A percentile compares a stretch with the other conserved stretches of the same genome.
Conservation (phyloP, 2,113 vertebrate species). For the Ictalurus furcatus region DNA sequence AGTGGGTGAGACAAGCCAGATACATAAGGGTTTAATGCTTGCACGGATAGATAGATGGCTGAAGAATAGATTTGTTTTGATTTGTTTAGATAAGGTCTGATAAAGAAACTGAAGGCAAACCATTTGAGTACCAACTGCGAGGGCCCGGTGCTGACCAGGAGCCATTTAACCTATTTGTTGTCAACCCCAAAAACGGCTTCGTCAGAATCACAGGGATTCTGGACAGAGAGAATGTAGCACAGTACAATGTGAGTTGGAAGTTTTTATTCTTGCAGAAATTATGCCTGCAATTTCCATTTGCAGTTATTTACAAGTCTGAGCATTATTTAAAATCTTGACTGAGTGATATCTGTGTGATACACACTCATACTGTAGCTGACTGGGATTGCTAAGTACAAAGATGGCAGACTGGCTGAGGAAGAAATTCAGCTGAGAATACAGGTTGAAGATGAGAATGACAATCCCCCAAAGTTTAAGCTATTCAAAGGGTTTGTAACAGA, state of each 20-base stretch:
- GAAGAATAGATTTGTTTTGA: background rate
- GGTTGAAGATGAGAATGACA: constrained; percentile 70
- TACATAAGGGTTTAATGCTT: background rate
- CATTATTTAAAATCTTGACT: background rate
- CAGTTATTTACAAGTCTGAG: background rate
- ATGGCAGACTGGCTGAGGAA: constrained; percentile 59
- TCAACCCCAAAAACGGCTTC: constrained; percentile 62
- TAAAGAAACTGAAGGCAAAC: background rate
- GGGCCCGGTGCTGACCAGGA: constrained; percentile 65
- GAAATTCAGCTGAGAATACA: constrained; percentile 59
- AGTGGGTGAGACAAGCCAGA: background rate
- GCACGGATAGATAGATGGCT: background rate
- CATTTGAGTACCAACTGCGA: constrained; percentile 64
- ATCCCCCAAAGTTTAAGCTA: constrained; percentile 58
- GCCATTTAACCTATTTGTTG: constrained; percentile 65
- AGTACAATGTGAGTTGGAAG: constrained; percentile 66
- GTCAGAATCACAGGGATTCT: constrained; percentile 59
- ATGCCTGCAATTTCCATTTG: background rate
- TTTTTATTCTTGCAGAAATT: background rate
- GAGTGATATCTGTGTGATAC: background rate
- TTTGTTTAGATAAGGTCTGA: constrained; percentile 72
- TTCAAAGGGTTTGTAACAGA: constrained; percentile 60
- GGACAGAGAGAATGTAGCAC: constrained; percentile 64
- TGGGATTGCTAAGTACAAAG: constrained; percentile 54
- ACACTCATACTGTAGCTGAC: constrained; percentile 57